These are phyloP conservation scores for Archocentrus centrarchus DNA, from an alignment of 2,113 vertebrate species.

Conservation along the genomic window DNA sequence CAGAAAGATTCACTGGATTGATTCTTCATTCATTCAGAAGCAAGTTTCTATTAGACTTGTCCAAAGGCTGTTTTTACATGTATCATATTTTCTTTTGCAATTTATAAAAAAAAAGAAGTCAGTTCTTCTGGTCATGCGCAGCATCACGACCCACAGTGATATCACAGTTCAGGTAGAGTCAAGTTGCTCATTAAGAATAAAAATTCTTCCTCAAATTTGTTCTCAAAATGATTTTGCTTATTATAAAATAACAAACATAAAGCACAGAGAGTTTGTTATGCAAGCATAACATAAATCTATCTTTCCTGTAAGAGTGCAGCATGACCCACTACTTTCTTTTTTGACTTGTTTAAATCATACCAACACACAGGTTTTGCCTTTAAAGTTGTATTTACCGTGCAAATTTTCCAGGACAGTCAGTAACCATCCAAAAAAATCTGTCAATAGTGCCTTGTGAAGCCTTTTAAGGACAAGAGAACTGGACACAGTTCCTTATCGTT, in stretches of 20 bases:
- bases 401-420: not conserved
- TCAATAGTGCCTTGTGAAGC: not conserved
- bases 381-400: not conserved
- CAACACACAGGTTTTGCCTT: not conserved
- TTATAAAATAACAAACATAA: not conserved
- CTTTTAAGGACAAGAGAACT: not conserved
- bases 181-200: not conserved
- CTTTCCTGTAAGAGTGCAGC: too few relatives aligned
- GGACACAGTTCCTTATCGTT: not conserved
- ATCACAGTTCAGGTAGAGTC: not conserved
- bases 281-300: not conserved
- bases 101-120: not conserved
- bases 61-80: not conserved
- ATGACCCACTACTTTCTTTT: not conserved
- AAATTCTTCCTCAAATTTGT: not conserved
- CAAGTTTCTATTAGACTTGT: not conserved
- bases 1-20: not conserved
- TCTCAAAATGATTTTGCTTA: not conserved
- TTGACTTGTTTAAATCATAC: not conserved
- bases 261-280: not conserved
- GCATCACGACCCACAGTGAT: not conserved
- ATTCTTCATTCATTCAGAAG: not conserved
- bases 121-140: not conserved
- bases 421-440: not conserved
- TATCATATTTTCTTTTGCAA: not conserved